phyloP scores from a whole-genome alignment of 2,888 invertebrate species.

The Dryomyza anilis region DNA sequence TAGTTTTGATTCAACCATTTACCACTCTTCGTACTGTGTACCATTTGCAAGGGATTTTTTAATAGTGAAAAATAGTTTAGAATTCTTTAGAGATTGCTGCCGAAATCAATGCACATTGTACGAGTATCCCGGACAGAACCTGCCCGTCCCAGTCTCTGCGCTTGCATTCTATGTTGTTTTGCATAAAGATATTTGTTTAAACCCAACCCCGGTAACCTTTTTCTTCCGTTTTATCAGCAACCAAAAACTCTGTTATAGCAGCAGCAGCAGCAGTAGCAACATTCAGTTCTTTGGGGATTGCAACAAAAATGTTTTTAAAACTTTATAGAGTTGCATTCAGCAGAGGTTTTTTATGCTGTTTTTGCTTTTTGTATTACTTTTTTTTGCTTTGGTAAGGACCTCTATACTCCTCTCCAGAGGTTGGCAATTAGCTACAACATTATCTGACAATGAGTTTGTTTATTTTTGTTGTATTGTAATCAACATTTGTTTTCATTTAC shows the following conservation, averaged over 20 bases:
- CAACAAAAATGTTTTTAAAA: constrained; percentile 13
- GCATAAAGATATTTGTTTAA: neutral
- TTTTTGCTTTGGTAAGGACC: neutral
- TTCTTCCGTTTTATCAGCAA: too few relatives aligned
- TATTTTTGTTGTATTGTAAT: constrained; percentile 28
- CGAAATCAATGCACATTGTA: too few relatives aligned
- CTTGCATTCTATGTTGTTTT: too few relatives aligned
- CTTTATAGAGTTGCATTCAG: constrained; percentile 2
- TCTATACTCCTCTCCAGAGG: constrained; percentile 4
- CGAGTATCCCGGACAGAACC: too few relatives aligned
- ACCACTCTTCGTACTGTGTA: neutral
- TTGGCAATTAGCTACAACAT: constrained; percentile 46
- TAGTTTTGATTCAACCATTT: too few relatives aligned
- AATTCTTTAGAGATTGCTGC: constrained; percentile 26
- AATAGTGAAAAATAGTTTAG: constrained; percentile 29
- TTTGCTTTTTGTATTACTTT: neutral
- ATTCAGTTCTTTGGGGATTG: constrained; percentile 7
- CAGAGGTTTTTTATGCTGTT: neutral
- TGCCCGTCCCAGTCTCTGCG: too few relatives aligned
- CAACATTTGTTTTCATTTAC: constrained; percentile 2
- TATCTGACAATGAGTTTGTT: constrained; percentile 54
- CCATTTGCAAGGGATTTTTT: constrained; percentile 2
- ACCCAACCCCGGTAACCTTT: too few relatives aligned
- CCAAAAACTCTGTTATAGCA: too few relatives aligned
- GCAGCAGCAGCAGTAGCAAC: too few relatives aligned